A percentile compares a stretch with the other conserved stretches of the same genome.
Evolutionary conservation across 2,797 vertebrate species (phyloP).

Genomic region (Gila robusta): DNA sequence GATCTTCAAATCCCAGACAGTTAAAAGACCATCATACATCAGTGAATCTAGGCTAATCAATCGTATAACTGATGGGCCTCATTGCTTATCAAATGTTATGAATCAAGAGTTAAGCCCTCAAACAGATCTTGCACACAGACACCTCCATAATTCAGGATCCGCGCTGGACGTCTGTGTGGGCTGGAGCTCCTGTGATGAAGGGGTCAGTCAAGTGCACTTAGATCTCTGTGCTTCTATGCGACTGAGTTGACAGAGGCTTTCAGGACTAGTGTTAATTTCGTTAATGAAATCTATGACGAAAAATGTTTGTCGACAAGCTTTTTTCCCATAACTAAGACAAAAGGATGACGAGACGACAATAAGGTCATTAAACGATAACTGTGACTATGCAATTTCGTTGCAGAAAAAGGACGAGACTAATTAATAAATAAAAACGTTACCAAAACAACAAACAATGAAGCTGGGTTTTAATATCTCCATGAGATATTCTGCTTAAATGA

Average conservation of each 20-base stretch:
- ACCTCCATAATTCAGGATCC: conserved; percentile 39
- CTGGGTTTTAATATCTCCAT: background rate
- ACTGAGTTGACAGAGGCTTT: conserved; percentile 36
- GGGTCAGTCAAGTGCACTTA: conserved; percentile 52
- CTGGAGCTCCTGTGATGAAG: conserved; percentile 41
- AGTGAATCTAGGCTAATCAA: conserved; percentile 39
- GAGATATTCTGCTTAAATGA: background rate
- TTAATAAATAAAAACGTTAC: background rate
- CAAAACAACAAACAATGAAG: background rate
- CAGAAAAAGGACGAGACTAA: background rate
- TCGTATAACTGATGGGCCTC: conserved; percentile 45
- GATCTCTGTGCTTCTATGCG: conserved; percentile 29
- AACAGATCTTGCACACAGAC: conserved; percentile 22
- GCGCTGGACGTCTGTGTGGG: background rate
- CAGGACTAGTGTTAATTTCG: background rate
- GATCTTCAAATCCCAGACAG: conserved; percentile 45
- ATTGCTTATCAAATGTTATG: conserved; percentile 56
- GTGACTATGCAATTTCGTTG: background rate
- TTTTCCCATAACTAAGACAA: background rate
- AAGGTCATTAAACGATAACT: background rate
- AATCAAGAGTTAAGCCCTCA: conserved; percentile 48
- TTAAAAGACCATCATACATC: conserved; percentile 58
- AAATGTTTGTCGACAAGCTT: background rate
- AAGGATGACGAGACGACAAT: background rate
- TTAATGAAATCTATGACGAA: background rate